phyloP scores from a whole-genome alignment of 2,113 vertebrate genomes.

The Corynorhinus townsendii region DNA sequence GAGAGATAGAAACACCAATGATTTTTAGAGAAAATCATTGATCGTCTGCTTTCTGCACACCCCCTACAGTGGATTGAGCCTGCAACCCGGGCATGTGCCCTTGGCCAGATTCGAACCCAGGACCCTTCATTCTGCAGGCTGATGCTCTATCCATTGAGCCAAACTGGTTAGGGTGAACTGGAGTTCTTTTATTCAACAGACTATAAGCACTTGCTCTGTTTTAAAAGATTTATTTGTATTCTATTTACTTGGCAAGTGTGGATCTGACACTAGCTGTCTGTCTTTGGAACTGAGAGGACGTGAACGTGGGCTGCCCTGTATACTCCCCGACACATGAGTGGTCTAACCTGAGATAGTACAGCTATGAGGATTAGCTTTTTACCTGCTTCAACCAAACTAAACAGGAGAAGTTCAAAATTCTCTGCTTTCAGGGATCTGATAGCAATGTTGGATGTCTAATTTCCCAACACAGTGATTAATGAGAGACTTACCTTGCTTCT shows the following conservation, averaged over 20 bases:
- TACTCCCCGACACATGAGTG: background rate
- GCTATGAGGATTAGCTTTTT: background rate
- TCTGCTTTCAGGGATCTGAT: background rate
- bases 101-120: no score
- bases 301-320: background rate
- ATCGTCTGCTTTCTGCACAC: no score
- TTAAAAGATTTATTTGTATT: background rate
- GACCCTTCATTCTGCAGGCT: no score
- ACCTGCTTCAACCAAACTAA: background rate
- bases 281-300: slow-evolving; percentile 31
- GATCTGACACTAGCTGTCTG: background rate
- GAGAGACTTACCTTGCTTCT: background rate
- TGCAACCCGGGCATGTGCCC: no score
- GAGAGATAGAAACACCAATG: no score
- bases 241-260: background rate
- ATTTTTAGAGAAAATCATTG: no score
- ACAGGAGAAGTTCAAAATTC: background rate
- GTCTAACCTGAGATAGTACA: background rate
- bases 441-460: background rate
- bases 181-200: background rate
- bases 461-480: background rate
- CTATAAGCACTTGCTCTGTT: background rate
- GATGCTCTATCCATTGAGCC: no score
- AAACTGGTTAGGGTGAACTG: no score
- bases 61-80: no score